These are phyloP conservation scores for Pissodes strobi DNA, from an alignment of 1,140 invertebrate genomes.

Conservation along the genomic window DNA sequence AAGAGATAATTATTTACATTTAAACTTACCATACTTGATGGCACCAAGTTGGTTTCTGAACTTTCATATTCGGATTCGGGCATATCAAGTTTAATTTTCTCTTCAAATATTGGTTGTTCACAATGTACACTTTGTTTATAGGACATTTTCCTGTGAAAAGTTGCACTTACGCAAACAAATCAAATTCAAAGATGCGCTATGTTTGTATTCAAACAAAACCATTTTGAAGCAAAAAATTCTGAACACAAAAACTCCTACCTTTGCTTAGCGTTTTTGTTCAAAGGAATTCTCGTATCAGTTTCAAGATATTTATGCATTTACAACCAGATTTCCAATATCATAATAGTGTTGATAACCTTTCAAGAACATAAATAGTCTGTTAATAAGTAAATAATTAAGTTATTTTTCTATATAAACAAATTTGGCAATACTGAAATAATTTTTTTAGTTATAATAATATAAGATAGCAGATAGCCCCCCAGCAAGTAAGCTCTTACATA, in stretches of 20 bases:
- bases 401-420: not conserved
- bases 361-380: not conserved
- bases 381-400: not conserved
- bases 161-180: not conserved
- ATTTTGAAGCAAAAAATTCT: not conserved
- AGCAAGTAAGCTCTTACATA: no score
- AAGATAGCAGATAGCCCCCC: no score
- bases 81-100: not conserved
- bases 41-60: slow-evolving; percentile 9
- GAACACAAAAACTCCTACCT: not conserved
- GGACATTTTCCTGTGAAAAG: not conserved
- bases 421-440: not conserved
- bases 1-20: no score
- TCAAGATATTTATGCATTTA: not conserved
- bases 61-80: not conserved
- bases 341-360: not conserved
- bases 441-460: no score
- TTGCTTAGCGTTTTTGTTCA: not conserved
- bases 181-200: not conserved
- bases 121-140: not conserved
- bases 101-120: not conserved
- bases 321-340: no score
- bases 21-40: slow-evolving; percentile 21
- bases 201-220: not conserved
- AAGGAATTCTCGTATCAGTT: not conserved